These are phyloP conservation scores for Camponotus vicinus DNA, from an alignment of 1,140 invertebrate genomes.

Conservation along the genomic window DNA sequence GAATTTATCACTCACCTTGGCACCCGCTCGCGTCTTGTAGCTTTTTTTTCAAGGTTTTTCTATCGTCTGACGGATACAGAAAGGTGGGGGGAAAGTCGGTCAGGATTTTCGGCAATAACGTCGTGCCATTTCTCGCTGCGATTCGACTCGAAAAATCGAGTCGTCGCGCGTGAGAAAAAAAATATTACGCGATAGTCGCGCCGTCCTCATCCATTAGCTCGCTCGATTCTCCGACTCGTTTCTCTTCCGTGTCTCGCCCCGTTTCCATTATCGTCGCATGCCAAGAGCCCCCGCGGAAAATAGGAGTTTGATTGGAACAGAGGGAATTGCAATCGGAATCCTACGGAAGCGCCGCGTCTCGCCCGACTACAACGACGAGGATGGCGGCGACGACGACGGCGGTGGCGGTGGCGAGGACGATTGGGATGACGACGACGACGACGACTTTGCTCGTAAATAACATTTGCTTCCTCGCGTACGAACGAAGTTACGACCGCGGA, in stretches of 20 bases:
- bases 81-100: not conserved
- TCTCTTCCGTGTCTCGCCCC: conserved; percentile 32
- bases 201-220: conserved; percentile 53
- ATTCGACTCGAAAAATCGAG: conserved; percentile 33
- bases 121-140: conserved; percentile 33
- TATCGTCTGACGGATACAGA: not conserved
- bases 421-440: conserved; percentile 24
- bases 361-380: conserved; percentile 20
- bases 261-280: conserved; percentile 71
- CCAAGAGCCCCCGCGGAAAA: conserved; percentile 73
- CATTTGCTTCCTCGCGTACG: conserved; percentile 71
- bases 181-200: conserved; percentile 41
- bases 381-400: not conserved
- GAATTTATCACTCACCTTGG: conserved; percentile 42
- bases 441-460: conserved; percentile 78
- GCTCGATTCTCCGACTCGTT: conserved; percentile 59
- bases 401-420: conserved; percentile 7
- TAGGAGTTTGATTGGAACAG: conserved; percentile 80
- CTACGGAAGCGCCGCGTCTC: conserved; percentile 51
- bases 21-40: conserved; percentile 19
- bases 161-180: conserved; percentile 17
- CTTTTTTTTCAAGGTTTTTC: not conserved
- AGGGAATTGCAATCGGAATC: conserved; percentile 79
- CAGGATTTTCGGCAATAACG: conserved; percentile 34
- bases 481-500: conserved; percentile 74